Conservation (phyloP, 2,888 invertebrate genomes). For the Drosophila mayaguana region DNA sequence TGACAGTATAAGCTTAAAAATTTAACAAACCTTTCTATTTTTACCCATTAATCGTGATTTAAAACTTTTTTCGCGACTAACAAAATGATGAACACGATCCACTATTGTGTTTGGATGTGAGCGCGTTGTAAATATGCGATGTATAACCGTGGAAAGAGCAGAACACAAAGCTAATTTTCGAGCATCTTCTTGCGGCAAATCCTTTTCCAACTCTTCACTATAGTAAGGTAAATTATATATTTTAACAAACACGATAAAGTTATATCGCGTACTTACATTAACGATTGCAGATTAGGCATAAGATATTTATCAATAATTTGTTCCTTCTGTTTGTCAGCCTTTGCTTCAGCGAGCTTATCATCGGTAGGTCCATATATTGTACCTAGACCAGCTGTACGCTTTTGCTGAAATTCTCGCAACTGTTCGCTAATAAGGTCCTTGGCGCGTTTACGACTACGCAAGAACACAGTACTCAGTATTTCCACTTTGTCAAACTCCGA, state of each 20-base stretch:
- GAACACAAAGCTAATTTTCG: constrained; percentile 89
- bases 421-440: constrained; percentile 84
- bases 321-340: constrained; percentile 92
- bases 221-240: constrained; percentile 8
- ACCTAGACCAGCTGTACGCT: constrained; percentile 94
- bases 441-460: constrained; percentile 92
- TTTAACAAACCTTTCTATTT: constrained; percentile 87
- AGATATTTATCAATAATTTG: constrained; percentile 90
- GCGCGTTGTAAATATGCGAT: constrained; percentile 90
- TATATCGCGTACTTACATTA: constrained; percentile 86
- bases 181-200: constrained; percentile 87
- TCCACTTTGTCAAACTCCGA: constrained; percentile 96
- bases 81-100: constrained; percentile 93
- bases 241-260: neutral
- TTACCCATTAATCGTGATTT: constrained; percentile 89
- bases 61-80: constrained; percentile 93
- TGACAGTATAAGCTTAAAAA: too few relatives aligned
- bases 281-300: constrained; percentile 89
- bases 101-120: constrained; percentile 86
- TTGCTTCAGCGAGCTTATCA: constrained; percentile 91
- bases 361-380: constrained; percentile 95
- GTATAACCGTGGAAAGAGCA: constrained; percentile 92
- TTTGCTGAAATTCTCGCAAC: constrained; percentile 88
- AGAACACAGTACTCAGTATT: constrained; percentile 94
- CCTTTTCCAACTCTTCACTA: constrained; percentile 89